phyloP scores from a whole-genome alignment of 2,888 invertebrate genomes.

The Dryococelus australis region DNA sequence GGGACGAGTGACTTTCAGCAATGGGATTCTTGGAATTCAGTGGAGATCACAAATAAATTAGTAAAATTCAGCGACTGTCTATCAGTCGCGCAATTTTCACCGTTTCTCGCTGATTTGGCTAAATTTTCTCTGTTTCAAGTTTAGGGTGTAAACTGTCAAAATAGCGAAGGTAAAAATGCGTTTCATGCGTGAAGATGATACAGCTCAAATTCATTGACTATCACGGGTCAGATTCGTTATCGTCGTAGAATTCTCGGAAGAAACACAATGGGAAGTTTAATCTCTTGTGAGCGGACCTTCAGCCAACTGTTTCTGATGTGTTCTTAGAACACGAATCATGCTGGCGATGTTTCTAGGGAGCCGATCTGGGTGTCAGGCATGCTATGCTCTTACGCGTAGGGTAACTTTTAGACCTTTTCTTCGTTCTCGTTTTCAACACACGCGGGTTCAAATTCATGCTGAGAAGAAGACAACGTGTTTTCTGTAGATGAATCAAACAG shows the following conservation, averaged over 20 bases:
- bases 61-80: no score
- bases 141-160: no score
- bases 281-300: background rate
- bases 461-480: no score
- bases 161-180: background rate
- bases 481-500: no score
- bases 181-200: background rate
- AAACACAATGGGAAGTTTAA: background rate
- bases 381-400: background rate
- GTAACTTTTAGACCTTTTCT: background rate
- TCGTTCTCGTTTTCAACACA: background rate
- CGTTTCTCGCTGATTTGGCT: no score
- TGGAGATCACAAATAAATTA: no score
- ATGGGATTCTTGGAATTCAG: no score
- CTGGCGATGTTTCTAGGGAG: background rate
- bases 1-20: no score
- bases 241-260: background rate
- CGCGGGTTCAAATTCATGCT: background rate
- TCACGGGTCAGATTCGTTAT: no score
- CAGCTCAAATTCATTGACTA: background rate
- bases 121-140: no score
- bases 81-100: no score
- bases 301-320: background rate
- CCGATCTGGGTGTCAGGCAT: background rate
- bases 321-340: background rate